A percentile compares a stretch with the other conserved stretches of the same genome.
phyloP scores from a whole-genome alignment of 1,140 invertebrate species.

The Bombus polaris region DNA sequence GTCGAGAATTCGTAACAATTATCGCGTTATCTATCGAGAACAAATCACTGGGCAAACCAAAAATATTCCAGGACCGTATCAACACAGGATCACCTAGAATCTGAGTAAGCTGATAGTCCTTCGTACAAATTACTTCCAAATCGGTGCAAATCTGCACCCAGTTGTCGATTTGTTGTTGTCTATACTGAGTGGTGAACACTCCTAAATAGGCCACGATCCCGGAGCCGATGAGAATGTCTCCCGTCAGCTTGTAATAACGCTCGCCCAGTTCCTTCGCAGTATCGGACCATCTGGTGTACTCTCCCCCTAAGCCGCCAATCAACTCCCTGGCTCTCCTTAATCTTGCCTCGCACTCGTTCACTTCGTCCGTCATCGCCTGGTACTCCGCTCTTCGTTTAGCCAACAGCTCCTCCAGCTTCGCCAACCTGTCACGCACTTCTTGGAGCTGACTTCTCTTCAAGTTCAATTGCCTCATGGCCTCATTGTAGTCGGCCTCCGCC shows the following conservation, averaged over 20 bases:
- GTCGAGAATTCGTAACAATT: conserved; percentile 91
- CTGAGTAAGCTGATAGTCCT: conserved; percentile 89
- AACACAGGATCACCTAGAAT: conserved; percentile 94
- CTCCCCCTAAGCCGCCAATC: conserved; percentile 92
- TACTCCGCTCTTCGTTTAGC: conserved; percentile 83
- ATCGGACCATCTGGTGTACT: conserved; percentile 92
- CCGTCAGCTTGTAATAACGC: conserved; percentile 83
- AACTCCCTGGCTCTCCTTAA: conserved; percentile 95
- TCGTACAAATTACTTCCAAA: conserved; percentile 89
- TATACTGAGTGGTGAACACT: conserved; percentile 91
- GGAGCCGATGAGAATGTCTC: conserved; percentile 82
- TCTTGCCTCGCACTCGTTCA: conserved; percentile 94
- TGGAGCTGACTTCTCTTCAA: conserved; percentile 90
- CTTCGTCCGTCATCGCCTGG: conserved; percentile 90
- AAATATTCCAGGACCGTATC: conserved; percentile 95
- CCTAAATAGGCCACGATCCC: conserved; percentile 96
- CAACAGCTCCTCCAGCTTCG: conserved; percentile 86
- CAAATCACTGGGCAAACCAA: conserved; percentile 92
- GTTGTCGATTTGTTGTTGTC: conserved; percentile 87
- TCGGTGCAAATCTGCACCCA: conserved; percentile 88
- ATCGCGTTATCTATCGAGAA: conserved; percentile 98
- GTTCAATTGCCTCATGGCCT: conserved; percentile 87
- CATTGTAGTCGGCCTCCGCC: conserved; percentile 88
- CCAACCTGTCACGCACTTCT: conserved; percentile 85
- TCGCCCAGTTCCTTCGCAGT: conserved; percentile 89